A percentile compares a stretch with the other conserved stretches of the same genome.
Conservation (phyloP, 2,888 invertebrate genomes). For the Chirona hameri region DNA sequence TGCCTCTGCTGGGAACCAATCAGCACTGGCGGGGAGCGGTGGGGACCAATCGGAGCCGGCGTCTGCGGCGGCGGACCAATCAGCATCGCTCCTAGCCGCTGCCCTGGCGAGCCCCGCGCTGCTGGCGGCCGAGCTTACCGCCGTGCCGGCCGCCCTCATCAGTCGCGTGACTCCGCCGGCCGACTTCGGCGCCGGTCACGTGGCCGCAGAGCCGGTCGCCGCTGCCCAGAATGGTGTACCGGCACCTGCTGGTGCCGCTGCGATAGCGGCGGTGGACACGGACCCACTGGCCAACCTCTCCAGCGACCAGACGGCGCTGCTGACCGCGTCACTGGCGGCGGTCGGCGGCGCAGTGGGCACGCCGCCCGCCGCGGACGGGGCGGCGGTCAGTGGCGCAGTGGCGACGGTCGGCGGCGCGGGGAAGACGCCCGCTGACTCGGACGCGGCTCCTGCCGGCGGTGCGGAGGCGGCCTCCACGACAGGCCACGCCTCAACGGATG, state of each 20-base stretch:
- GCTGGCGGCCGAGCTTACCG: background rate
- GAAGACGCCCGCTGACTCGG: too few species aligned
- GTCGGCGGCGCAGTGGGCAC: background rate
- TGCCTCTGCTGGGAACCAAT: background rate
- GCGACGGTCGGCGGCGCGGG: too few species aligned
- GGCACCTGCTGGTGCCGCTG: background rate
- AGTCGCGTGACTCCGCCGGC: background rate
- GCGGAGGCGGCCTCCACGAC: too few species aligned
- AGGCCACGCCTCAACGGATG: too few species aligned
- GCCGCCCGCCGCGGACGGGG: background rate
- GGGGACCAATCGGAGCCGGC: background rate
- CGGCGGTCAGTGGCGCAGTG: too few species aligned
- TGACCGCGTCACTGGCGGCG: slow-evolving; percentile 31
- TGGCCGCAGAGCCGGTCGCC: background rate
- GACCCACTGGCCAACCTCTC: slow-evolving; percentile 3
- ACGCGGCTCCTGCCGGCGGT: too few species aligned
- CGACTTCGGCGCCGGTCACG: background rate
- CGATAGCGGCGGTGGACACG: background rate
- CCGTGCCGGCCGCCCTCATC: background rate
- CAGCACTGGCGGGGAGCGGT: background rate
- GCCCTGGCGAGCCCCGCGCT: background rate
- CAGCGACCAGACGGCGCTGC: slow-evolving; percentile 35
- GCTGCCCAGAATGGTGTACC: background rate
- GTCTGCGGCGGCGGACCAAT: background rate
- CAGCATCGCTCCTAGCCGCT: background rate